Conservation (phyloP, 2,888 invertebrate genomes). For the Melinaea marsaeus region DNA sequence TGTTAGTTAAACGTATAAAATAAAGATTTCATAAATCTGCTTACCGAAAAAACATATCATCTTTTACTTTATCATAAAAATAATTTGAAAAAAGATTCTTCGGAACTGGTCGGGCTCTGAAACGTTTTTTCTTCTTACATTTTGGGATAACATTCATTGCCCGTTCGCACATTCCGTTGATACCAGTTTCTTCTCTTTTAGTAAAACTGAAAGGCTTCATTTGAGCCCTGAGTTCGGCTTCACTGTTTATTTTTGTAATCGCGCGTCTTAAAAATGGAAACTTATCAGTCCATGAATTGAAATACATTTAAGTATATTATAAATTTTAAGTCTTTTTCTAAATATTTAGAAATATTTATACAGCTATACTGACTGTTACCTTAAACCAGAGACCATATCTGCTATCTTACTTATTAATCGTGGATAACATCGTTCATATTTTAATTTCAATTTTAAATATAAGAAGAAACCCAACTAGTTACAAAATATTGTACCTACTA, state of each 20-base stretch:
- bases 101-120: constrained; percentile 83
- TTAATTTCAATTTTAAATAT: too few species aligned
- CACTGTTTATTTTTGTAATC: constrained; percentile 78
- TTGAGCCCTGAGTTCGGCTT: constrained; percentile 79
- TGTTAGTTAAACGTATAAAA: background rate
- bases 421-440: too few species aligned
- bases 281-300: background rate
- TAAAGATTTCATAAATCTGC: background rate
- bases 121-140: constrained; percentile 72
- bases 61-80: constrained; percentile 83
- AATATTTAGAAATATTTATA: too few species aligned
- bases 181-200: constrained; percentile 75
- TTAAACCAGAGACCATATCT: too few species aligned
- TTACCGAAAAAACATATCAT: constrained; percentile 84
- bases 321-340: too few species aligned
- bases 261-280: constrained; percentile 61
- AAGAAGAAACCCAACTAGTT: too few species aligned
- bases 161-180: constrained; percentile 59
- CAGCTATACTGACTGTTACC: too few species aligned
- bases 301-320: too few species aligned
- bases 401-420: too few species aligned
- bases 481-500: too few species aligned
- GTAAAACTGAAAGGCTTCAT: constrained; percentile 83
- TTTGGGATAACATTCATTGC: constrained; percentile 54
- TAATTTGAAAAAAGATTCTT: constrained; percentile 84